These are phyloP conservation scores for Oncopodura yosiiana DNA, from an alignment of 1,140 invertebrate species.

Conservation along the genomic window DNA sequence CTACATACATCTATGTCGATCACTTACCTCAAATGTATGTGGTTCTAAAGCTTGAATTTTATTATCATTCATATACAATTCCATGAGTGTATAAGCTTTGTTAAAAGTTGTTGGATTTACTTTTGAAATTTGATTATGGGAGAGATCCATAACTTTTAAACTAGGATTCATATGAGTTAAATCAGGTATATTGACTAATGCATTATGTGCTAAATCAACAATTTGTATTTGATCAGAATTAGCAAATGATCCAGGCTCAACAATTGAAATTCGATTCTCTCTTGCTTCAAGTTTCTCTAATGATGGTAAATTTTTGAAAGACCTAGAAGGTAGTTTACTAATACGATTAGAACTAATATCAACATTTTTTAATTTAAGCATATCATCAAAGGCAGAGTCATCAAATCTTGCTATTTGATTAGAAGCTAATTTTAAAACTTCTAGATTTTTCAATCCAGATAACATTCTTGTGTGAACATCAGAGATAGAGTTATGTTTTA, in stretches of 20 bases:
- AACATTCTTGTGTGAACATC: constrained; percentile 37
- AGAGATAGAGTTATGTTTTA: constrained; percentile 39
- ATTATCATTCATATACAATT: constrained; percentile 36
- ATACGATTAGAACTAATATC: constrained; percentile 36
- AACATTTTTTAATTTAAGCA: constrained; percentile 28
- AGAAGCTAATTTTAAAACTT: constrained; percentile 38
- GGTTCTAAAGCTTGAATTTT: constrained; percentile 28
- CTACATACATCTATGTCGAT: not conserved
- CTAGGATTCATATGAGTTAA: constrained; percentile 42
- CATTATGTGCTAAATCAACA: constrained; percentile 67
- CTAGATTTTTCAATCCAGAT: constrained; percentile 36
- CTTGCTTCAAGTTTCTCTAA: constrained; percentile 40
- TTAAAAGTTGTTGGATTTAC: constrained; percentile 56
- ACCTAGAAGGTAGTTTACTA: constrained; percentile 25
- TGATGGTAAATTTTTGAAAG: constrained; percentile 31
- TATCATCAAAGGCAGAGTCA: constrained; percentile 31
- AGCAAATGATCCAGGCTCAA: constrained; percentile 50
- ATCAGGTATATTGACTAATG: constrained; percentile 54
- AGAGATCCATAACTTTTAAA: constrained; percentile 38
- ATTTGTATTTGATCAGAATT: constrained; percentile 55
- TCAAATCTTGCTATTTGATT: constrained; percentile 37
- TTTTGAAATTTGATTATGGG: constrained; percentile 39
- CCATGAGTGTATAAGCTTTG: constrained; percentile 38
- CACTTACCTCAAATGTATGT: constrained; percentile 26
- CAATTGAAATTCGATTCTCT: constrained; percentile 37